Conservation (phyloP, 2,888 invertebrate genomes). For the Seira sanloemensis region DNA sequence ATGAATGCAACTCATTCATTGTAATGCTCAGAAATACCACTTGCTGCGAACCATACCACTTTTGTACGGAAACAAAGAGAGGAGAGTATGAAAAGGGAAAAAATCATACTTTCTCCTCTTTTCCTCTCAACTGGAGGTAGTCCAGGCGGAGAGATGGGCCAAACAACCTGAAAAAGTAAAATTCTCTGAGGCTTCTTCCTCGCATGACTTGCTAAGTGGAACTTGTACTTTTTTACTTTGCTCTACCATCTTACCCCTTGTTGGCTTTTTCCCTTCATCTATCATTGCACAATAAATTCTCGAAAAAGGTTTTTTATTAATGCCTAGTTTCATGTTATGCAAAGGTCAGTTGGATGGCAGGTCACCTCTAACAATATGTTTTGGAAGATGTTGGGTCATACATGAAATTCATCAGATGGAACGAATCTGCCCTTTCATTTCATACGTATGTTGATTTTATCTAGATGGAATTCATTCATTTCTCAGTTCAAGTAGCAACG, state of each 20-base stretch:
- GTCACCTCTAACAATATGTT: constrained; percentile 47
- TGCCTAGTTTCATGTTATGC: constrained; percentile 33
- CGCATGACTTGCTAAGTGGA: constrained; percentile 62
- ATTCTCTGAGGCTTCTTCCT: constrained; percentile 59
- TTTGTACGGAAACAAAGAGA: constrained; percentile 9
- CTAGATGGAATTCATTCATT: too few relatives aligned
- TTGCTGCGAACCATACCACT: constrained; percentile 58
- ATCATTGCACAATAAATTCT: constrained; percentile 38
- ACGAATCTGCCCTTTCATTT: not conserved
- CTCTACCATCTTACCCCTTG: not conserved
- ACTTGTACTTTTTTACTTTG: constrained; percentile 53
- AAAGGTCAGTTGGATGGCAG: constrained; percentile 25
- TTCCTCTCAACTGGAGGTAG: constrained; percentile 46
- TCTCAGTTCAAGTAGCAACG: too few relatives aligned
- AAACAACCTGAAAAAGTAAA: constrained; percentile 54
- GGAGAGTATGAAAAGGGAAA: constrained; percentile 12
- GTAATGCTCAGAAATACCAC: constrained; percentile 56
- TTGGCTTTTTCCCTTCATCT: constrained; percentile 16
- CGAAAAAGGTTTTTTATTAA: constrained; percentile 46
- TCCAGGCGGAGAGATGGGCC: constrained; percentile 47
- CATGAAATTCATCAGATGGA: constrained; percentile 2
- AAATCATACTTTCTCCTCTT: constrained; percentile 25
- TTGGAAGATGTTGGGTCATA: constrained; percentile 23
- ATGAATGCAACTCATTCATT: constrained; percentile 43
- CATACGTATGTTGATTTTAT: too few relatives aligned